Conservation (phyloP, 2,888 invertebrate species). For the Pseudanteris insignis region DNA sequence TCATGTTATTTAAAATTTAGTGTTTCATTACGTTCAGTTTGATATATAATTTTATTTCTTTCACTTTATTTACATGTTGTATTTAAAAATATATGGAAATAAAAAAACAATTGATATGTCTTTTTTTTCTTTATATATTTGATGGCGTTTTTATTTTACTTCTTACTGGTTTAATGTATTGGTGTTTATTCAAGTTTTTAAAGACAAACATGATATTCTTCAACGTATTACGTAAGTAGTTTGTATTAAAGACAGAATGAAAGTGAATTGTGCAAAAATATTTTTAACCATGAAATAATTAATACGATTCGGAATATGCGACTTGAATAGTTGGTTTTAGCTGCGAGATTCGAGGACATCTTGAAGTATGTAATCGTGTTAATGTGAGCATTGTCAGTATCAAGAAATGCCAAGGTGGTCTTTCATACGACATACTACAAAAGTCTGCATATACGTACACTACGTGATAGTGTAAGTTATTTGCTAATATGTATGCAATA, state of each 20-base stretch:
- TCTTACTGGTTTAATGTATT: no score
- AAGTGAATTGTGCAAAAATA: constrained; percentile 17
- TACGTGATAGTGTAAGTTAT: constrained; percentile 3
- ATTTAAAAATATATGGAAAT: no score
- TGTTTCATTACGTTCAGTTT: no score
- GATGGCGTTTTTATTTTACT: no score
- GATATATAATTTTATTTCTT: no score
- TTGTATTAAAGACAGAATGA: constrained; percentile 7
- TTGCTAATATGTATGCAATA: constrained; percentile 7
- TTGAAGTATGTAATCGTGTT: constrained; percentile 33
- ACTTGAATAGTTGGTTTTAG: constrained; percentile 34
- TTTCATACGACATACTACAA: constrained; percentile 4
- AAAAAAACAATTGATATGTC: no score
- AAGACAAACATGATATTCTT: no score
- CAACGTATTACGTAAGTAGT: no score
- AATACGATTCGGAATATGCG: constrained; percentile 26
- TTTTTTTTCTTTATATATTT: no score
- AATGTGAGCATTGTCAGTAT: constrained; percentile 43
- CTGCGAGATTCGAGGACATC: constrained; percentile 40
- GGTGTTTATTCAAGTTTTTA: no score
- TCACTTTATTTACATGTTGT: no score
- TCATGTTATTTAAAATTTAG: no score
- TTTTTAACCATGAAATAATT: constrained; percentile 26
- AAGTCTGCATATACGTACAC: constrained; percentile 7
- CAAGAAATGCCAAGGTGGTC: constrained; percentile 45